Evolutionary conservation across 2,797 vertebrate genomes (phyloP).

Genomic region (Hoplostethus atlanticus): DNA sequence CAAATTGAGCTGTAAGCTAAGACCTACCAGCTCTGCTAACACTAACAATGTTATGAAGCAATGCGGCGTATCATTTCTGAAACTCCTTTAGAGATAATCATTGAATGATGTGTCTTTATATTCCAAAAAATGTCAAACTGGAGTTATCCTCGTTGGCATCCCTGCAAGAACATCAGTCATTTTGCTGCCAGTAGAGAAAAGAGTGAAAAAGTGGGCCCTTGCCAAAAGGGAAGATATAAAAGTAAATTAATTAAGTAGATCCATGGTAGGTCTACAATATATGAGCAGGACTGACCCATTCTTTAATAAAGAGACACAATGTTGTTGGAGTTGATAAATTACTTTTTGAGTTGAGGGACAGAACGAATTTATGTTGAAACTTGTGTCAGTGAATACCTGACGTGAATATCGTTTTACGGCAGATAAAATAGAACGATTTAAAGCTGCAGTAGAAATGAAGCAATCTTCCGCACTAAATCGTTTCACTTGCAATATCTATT

Average conservation of each 20-base stretch:
- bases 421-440: neutral
- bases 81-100: neutral
- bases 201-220: slow-evolving; percentile 25
- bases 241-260: slow-evolving; percentile 47
- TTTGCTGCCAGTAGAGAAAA: slow-evolving; percentile 39
- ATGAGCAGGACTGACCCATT: slow-evolving; percentile 1
- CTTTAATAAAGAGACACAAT: neutral
- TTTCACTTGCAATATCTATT: neutral
- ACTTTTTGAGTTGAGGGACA: neutral
- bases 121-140: neutral
- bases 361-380: neutral
- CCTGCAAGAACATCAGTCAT: neutral
- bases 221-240: slow-evolving; percentile 48
- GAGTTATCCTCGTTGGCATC: slow-evolving; percentile 37
- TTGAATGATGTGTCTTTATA: neutral
- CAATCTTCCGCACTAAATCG: neutral
- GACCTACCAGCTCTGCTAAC: too few relatives aligned
- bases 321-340: slow-evolving; percentile 6
- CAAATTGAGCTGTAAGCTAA: neutral
- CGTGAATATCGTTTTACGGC: neutral
- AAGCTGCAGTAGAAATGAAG: neutral
- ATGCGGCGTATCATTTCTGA: neutral
- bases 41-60: neutral
- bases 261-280: slow-evolving; percentile 23
- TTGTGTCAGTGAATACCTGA: neutral